phyloP scores from a whole-genome alignment of 2,888 invertebrate species.

The Leucophenga maculata region DNA sequence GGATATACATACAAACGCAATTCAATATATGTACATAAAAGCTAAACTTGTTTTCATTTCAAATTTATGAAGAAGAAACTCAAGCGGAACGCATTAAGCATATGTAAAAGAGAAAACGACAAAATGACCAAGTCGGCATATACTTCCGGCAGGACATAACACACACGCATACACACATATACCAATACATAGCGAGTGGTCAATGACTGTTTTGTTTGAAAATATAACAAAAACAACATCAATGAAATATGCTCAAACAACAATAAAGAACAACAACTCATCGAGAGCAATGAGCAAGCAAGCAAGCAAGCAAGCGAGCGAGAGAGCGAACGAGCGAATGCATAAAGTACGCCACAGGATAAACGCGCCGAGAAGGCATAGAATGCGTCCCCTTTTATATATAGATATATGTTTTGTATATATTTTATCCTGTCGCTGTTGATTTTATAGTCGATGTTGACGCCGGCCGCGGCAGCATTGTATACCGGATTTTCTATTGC shows the following conservation, averaged over 20 bases:
- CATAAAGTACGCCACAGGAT: constrained; percentile 33
- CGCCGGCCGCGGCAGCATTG: not conserved
- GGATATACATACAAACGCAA: not conserved
- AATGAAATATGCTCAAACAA: constrained; percentile 27
- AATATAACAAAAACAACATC: constrained; percentile 64
- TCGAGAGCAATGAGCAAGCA: constrained; percentile 46
- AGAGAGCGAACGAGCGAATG: constrained; percentile 48
- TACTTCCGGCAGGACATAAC: constrained; percentile 9
- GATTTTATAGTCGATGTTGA: not conserved
- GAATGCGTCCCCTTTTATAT: constrained; percentile 57
- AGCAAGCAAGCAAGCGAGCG: constrained; percentile 51
- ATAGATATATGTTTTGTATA: not conserved
- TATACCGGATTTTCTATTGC: not conserved
- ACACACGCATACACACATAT: constrained; percentile 7
- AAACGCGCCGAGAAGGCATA: constrained; percentile 62
- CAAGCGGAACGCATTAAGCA: constrained; percentile 42
- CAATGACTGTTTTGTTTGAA: constrained; percentile 61
- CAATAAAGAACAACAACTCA: constrained; percentile 35
- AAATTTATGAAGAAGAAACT: constrained; percentile 36
- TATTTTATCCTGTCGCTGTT: not conserved
- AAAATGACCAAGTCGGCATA: constrained; percentile 10
- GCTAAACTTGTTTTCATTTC: constrained; percentile 16
- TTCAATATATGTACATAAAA: not conserved
- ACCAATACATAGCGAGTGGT: constrained; percentile 54
- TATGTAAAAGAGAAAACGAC: not conserved